Conservation (phyloP, 2,888 invertebrate genomes). For the Andrena marginata region DNA sequence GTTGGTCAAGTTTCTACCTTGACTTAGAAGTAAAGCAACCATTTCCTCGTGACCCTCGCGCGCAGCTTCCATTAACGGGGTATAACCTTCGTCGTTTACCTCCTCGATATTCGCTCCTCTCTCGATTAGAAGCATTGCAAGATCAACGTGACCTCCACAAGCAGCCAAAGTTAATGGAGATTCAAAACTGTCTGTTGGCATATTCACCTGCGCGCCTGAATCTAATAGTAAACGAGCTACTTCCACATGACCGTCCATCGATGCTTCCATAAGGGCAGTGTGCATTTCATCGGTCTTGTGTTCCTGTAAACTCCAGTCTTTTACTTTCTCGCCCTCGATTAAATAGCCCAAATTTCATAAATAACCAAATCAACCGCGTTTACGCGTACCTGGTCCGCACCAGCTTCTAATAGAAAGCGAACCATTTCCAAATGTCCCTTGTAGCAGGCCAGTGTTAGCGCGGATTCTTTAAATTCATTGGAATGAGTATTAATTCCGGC, state of each 20-base stretch:
- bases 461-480: constrained; percentile 99
- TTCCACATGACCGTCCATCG: constrained; percentile 99
- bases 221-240: constrained; percentile 97
- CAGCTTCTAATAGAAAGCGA: constrained; percentile 96
- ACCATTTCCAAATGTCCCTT: constrained; percentile 99
- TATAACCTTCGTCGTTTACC: constrained; percentile 99
- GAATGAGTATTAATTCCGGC: constrained; percentile 99
- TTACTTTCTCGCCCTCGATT: not conserved
- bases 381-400: constrained; percentile 90
- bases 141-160: constrained; percentile 99
- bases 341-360: not conserved
- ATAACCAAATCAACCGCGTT: not conserved
- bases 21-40: constrained; percentile 96
- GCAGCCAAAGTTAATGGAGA: constrained; percentile 99
- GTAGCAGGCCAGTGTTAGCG: constrained; percentile 97
- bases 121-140: constrained; percentile 97
- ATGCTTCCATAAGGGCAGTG: constrained; percentile 99
- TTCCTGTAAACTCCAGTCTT: constrained; percentile 87
- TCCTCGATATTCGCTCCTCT: constrained; percentile 99
- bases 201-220: constrained; percentile 99
- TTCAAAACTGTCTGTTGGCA: constrained; percentile 99
- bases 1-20: constrained; percentile 86
- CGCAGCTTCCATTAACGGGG: constrained; percentile 99
- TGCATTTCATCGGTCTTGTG: constrained; percentile 99
- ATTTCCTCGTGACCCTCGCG: constrained; percentile 99